Percentiles rank a stretch among this genome's conserved stretches.
Evolutionary conservation across 1,140 invertebrate genomes (phyloP).

Genomic region (Steinernema feltiae): DNA sequence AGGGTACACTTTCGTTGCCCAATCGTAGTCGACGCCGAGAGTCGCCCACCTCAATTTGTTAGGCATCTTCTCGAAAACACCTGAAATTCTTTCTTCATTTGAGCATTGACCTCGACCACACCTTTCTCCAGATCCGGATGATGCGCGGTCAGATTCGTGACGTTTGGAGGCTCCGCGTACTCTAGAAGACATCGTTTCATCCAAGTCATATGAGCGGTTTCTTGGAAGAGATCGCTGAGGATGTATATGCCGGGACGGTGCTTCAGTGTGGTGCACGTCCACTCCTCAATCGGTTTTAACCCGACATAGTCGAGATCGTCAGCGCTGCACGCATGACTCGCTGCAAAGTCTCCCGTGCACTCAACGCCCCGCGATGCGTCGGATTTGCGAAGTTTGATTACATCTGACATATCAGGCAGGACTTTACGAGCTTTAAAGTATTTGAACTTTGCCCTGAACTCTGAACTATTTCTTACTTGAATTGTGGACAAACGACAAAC

Average conservation of each 20-base stretch:
- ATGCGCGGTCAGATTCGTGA: slow-evolving; percentile 44
- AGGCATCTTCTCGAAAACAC: slow-evolving; percentile 23
- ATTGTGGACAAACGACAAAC: no score
- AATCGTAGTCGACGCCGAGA: slow-evolving; percentile 62
- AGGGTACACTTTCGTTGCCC: slow-evolving; percentile 60
- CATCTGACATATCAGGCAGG: not conserved
- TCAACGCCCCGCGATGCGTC: not conserved
- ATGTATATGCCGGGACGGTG: not conserved
- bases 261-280: slow-evolving; percentile 8
- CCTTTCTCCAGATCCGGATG: slow-evolving; percentile 32
- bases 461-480: no score
- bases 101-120: slow-evolving; percentile 18
- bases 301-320: not conserved
- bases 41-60: slow-evolving; percentile 60
- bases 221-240: not conserved
- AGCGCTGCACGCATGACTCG: not conserved
- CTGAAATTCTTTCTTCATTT: not conserved
- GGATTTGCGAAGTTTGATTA: not conserved
- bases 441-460: not conserved
- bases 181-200: slow-evolving; percentile 36
- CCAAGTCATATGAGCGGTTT: slow-evolving; percentile 29
- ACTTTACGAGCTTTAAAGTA: not conserved
- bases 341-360: not conserved
- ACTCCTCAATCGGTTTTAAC: not conserved
- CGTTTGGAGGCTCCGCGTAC: slow-evolving; percentile 50